Evolutionary conservation across 2,797 vertebrate genomes (phyloP).

Genomic region (Aulostomus chinensis): DNA sequence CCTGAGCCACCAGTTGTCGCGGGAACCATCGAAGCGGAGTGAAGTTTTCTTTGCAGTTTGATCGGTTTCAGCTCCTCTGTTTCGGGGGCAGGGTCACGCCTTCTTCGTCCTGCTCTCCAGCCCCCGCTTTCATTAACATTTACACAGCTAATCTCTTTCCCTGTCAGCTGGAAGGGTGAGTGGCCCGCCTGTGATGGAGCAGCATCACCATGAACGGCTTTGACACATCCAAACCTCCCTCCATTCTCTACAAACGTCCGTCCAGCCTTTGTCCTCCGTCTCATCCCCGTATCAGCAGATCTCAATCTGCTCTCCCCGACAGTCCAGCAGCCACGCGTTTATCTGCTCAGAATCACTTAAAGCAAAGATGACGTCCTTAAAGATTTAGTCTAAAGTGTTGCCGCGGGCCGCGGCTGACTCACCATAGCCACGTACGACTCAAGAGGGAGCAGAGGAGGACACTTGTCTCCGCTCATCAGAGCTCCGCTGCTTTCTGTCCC

Average conservation of each 20-base stretch:
- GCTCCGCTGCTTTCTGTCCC: no score
- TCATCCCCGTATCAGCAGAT: constrained; percentile 24
- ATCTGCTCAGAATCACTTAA: constrained; percentile 15
- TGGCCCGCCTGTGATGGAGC: constrained; percentile 38
- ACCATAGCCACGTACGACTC: not conserved
- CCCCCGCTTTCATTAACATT: constrained; percentile 57
- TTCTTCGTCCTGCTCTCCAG: constrained; percentile 31
- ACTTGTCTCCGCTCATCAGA: no score
- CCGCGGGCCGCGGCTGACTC: not conserved
- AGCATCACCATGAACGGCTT: constrained; percentile 18
- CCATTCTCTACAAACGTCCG: constrained; percentile 17
- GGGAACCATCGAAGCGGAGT: no score
- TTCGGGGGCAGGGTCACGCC: constrained; percentile 19
- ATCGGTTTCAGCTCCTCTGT: constrained; percentile 31
- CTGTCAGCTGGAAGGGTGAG: constrained; percentile 49
- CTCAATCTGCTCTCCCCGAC: constrained; percentile 1
- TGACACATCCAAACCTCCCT: constrained; percentile 1
- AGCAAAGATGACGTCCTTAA: not conserved
- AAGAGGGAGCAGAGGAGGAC: not conserved
- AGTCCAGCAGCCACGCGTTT: not conserved
- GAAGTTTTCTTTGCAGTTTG: no score
- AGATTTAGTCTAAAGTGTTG: constrained; percentile 1
- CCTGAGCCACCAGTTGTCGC: no score
- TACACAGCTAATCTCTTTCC: constrained; percentile 59
- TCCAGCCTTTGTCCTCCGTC: constrained; percentile 20